A percentile compares a stretch with the other conserved stretches of the same genome.
These are phyloP conservation scores for Ataeniobius toweri DNA, from an alignment of 2,797 vertebrate species.

Conservation along the genomic window DNA sequence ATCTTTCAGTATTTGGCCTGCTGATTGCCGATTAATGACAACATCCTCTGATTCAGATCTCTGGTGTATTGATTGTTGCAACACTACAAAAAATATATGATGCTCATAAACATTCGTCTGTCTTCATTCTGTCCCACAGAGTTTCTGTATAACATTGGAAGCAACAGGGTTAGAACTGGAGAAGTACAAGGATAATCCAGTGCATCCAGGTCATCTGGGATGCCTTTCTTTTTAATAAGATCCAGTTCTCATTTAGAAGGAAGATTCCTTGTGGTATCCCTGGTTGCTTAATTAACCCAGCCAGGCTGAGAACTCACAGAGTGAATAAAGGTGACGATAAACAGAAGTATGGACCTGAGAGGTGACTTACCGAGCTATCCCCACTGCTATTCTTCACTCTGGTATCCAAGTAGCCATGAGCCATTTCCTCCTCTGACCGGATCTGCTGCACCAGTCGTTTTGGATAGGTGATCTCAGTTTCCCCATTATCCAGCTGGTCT, in stretches of 20 bases:
- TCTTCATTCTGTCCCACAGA: constrained; percentile 10
- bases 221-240: constrained; percentile 11
- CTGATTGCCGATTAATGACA: background rate
- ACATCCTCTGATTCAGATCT: background rate
- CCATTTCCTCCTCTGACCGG: constrained; percentile 84
- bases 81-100: background rate
- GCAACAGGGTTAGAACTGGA: background rate
- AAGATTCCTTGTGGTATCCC: constrained; percentile 9
- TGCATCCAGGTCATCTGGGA: background rate
- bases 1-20: background rate
- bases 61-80: background rate
- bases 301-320: background rate
- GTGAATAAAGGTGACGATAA: background rate
- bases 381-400: constrained; percentile 82
- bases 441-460: constrained; percentile 85
- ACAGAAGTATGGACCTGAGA: background rate
- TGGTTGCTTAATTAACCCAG: background rate
- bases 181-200: background rate
- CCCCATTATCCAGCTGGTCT: constrained; percentile 59
- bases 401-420: constrained; percentile 85
- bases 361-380: constrained; percentile 69
- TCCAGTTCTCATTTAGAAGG: constrained; percentile 8
- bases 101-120: constrained; percentile 5
- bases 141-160: background rate
- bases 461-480: constrained; percentile 84